These are phyloP conservation scores for Nothoprocta pentlandii DNA, from an alignment of 2,113 vertebrate genomes.

Conservation along the genomic window DNA sequence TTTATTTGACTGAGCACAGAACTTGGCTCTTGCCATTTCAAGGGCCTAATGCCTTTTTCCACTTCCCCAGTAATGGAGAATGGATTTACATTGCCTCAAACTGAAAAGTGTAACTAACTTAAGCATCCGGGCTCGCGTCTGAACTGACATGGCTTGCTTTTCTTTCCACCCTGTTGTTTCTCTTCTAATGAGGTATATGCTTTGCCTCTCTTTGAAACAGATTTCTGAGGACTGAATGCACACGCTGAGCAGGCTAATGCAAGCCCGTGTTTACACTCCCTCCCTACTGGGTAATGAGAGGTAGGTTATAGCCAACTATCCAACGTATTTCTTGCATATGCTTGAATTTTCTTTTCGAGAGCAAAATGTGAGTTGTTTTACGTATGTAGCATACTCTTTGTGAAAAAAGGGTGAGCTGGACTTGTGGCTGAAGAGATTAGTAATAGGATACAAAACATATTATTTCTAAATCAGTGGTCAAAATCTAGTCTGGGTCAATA, in stretches of 20 bases:
- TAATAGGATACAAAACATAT: conserved; percentile 39
- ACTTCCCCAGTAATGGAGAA: conserved; percentile 36
- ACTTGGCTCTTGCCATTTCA: conserved; percentile 41
- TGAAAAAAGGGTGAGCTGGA: background rate
- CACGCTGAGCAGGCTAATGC: background rate
- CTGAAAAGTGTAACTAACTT: conserved; percentile 63
- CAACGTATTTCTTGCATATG: background rate
- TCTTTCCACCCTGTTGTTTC: conserved; percentile 30
- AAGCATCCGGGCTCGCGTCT: conserved; percentile 23
- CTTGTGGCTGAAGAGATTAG: conserved; percentile 46
- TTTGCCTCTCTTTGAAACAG: conserved; percentile 36
- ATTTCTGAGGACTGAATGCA: conserved; percentile 46
- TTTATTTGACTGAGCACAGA: conserved; percentile 48
- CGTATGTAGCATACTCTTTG: background rate
- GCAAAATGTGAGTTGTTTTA: background rate
- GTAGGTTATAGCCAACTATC: conserved; percentile 3
- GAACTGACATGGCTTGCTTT: conserved; percentile 15
- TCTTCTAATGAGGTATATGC: conserved; percentile 54
- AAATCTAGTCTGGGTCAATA: conserved; percentile 38
- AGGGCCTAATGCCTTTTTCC: conserved; percentile 62
- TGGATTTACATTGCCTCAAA: conserved; percentile 66
- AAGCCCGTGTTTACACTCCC: background rate
- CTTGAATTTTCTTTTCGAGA: background rate
- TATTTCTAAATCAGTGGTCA: conserved; percentile 46
- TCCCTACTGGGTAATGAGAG: conserved; percentile 21